A percentile compares a stretch with the other conserved stretches of the same genome.
Evolutionary conservation across 2,888 invertebrate genomes (phyloP).

Genomic region (Meloe dianella): DNA sequence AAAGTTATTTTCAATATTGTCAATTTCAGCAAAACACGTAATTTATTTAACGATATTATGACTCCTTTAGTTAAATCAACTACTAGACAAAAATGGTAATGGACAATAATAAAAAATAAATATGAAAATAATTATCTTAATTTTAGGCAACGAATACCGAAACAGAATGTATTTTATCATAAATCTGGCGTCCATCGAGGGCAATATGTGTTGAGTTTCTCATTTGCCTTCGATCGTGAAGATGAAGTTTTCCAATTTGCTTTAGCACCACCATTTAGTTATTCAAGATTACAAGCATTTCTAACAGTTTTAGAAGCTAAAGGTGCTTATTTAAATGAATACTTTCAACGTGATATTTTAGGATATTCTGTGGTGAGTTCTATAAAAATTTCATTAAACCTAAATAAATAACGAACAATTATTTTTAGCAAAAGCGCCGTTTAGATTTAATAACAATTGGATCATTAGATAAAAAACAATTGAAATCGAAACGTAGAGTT

Average conservation of each 20-base stretch:
- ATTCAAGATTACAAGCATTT: constrained; percentile 86
- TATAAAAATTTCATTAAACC: background rate
- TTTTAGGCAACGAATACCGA: constrained; percentile 77
- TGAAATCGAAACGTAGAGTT: constrained; percentile 69
- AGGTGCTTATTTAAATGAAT: constrained; percentile 61
- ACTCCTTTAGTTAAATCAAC: constrained; percentile 94
- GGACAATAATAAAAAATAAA: background rate
- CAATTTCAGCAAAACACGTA: constrained; percentile 91
- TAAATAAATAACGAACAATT: constrained; percentile 5
- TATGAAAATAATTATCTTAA: background rate
- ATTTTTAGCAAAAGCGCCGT: constrained; percentile 84
- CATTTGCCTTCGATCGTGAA: constrained; percentile 93
- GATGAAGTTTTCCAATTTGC: constrained; percentile 96
- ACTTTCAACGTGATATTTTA: constrained; percentile 75
- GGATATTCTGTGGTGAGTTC: constrained; percentile 68
- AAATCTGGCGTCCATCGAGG: constrained; percentile 86
- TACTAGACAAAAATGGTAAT: constrained; percentile 88
- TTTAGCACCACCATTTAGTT: constrained; percentile 94
- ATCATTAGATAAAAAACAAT: constrained; percentile 57
- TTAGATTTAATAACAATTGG: constrained; percentile 88
- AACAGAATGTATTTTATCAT: constrained; percentile 89
- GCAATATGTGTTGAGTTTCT: constrained; percentile 91
- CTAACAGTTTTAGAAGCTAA: constrained; percentile 74
- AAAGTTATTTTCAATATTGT: constrained; percentile 96
- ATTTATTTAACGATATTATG: constrained; percentile 87